These are phyloP conservation scores for Potamarius usumacintae DNA, from an alignment of 2,113 vertebrate genomes.

Conservation along the genomic window DNA sequence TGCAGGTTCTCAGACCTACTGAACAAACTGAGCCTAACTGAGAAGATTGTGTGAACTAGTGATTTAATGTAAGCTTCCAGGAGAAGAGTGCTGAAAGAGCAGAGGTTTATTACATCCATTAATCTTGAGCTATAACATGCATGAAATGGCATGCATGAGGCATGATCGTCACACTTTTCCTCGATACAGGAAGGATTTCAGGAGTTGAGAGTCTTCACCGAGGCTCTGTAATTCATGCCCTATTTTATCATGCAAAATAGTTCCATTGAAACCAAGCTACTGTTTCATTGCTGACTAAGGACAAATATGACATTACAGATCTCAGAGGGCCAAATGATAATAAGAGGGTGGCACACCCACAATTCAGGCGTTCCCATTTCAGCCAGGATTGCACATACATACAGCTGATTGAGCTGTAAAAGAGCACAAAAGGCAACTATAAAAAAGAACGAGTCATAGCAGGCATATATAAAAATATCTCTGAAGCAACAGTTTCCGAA, in stretches of 20 bases:
- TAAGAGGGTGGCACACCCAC: constrained; percentile 34
- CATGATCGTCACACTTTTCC: neutral
- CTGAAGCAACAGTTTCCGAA: neutral
- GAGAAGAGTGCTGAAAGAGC: constrained; percentile 1
- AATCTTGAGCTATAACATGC: constrained; percentile 38
- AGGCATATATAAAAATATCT: neutral
- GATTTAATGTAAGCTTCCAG: constrained; percentile 20
- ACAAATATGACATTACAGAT: constrained; percentile 10
- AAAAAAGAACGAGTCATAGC: constrained; percentile 38
- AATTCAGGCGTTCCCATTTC: neutral
- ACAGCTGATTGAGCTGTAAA: constrained; percentile 46
- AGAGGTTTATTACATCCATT: constrained; percentile 29
- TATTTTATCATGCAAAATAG: constrained; percentile 14
- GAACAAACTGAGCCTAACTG: constrained; percentile 15
- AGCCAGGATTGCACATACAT: constrained; percentile 9
- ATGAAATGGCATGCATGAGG: constrained; percentile 10
- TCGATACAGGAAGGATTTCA: neutral
- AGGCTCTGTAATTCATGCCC: neutral
- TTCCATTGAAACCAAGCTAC: constrained; percentile 14
- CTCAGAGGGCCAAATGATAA: constrained; percentile 22
- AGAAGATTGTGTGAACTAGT: constrained; percentile 1
- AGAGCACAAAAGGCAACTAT: constrained; percentile 17
- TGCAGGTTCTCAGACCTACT: constrained; percentile 19
- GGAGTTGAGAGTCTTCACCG: neutral
- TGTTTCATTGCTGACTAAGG: neutral